These are phyloP conservation scores for Oncorhynchus keta DNA, from an alignment of 2,113 vertebrate genomes.

Conservation along the genomic window DNA sequence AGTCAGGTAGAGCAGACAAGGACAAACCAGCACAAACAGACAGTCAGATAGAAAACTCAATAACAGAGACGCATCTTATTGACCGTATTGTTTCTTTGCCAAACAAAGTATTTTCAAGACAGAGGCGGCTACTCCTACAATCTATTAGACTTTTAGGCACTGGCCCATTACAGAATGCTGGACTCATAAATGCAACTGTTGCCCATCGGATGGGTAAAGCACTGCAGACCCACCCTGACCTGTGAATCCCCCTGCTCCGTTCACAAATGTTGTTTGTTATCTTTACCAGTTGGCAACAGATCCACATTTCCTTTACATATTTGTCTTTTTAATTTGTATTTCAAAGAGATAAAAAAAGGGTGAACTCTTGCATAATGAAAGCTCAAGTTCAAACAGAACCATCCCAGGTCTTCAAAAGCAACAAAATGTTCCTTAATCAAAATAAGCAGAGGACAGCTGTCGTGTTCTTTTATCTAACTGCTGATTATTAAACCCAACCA, in stretches of 20 bases:
- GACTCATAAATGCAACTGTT: background rate
- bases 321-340: slow-evolving; percentile 38
- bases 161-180: too few relatives aligned
- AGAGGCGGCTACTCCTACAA: too few relatives aligned
- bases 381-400: slow-evolving; percentile 35
- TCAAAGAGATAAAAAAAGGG: slow-evolving; percentile 4
- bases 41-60: background rate
- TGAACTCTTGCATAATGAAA: slow-evolving; percentile 35
- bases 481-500: background rate
- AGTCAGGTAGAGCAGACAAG: background rate
- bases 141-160: too few relatives aligned
- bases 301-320: slow-evolving; percentile 39
- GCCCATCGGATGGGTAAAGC: background rate
- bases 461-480: slow-evolving; percentile 13
- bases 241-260: background rate
- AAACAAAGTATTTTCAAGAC: too few relatives aligned
- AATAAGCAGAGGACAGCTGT: slow-evolving; percentile 48
- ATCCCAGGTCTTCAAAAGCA: slow-evolving; percentile 32
- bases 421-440: slow-evolving; percentile 29
- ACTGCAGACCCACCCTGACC: background rate
- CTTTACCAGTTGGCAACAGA: slow-evolving; percentile 7
- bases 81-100: background rate
- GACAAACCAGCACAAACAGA: background rate
- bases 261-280: slow-evolving; percentile 8
- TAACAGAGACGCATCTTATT: background rate